Conservation (phyloP, 1,140 invertebrate genomes). For the Euwallacea fornicatus region DNA sequence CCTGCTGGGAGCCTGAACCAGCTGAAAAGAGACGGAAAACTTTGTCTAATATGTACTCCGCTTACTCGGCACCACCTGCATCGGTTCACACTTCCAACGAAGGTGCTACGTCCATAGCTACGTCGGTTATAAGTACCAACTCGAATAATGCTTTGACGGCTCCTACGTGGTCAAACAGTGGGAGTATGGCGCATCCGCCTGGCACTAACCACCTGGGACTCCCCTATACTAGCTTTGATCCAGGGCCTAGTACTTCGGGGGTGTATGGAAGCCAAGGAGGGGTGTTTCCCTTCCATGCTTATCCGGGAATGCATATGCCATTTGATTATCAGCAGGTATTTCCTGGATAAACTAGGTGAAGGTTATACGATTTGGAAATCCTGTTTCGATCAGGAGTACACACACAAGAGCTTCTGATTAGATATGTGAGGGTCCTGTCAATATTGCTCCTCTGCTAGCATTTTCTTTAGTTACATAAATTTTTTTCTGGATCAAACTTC, state of each 20-base stretch:
- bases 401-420: too few relatives aligned
- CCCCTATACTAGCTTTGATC: slow-evolving; percentile 42
- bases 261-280: slow-evolving; percentile 40
- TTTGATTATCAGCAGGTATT: slow-evolving; percentile 50
- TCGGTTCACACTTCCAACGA: slow-evolving; percentile 9
- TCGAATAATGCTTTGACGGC: background rate
- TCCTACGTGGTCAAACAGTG: slow-evolving; percentile 16
- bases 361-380: too few relatives aligned
- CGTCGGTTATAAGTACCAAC: background rate
- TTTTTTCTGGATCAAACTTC: background rate
- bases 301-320: slow-evolving; percentile 43
- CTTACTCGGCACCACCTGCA: slow-evolving; percentile 16
- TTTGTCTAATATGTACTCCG: slow-evolving; percentile 21
- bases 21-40: background rate
- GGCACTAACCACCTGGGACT: slow-evolving; percentile 31
- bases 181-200: slow-evolving; percentile 35
- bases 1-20: background rate
- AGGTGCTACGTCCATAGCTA: background rate
- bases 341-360: too few relatives aligned
- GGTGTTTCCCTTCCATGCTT: slow-evolving; percentile 46
- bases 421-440: too few relatives aligned
- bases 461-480: too few relatives aligned
- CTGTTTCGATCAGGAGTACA: too few relatives aligned
- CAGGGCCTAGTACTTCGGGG: slow-evolving; percentile 42
- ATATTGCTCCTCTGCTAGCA: too few relatives aligned